Conservation (phyloP, 2,888 invertebrate genomes). For the Philonicus albiceps region DNA sequence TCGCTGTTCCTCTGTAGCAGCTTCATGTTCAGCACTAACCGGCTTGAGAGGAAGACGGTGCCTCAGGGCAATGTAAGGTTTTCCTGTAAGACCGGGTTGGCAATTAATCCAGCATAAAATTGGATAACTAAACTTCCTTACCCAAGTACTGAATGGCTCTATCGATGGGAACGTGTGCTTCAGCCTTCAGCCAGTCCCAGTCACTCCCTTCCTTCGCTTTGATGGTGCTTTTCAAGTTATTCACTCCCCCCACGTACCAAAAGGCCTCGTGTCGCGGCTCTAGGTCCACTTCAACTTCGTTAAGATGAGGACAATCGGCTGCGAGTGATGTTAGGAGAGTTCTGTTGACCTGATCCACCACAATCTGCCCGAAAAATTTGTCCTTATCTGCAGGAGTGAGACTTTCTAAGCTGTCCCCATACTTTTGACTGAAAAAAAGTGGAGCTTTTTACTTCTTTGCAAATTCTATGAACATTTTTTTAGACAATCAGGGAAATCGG, state of each 20-base stretch:
- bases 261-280: slow-evolving; percentile 84
- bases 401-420: slow-evolving; percentile 44
- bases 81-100: slow-evolving; percentile 57
- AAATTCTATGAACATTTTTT: no score
- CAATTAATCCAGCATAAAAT: neutral
- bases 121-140: slow-evolving; percentile 47
- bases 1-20: slow-evolving; percentile 55
- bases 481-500: no score
- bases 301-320: slow-evolving; percentile 69
- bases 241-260: slow-evolving; percentile 82
- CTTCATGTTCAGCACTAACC: slow-evolving; percentile 68
- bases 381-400: slow-evolving; percentile 53
- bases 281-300: slow-evolving; percentile 71
- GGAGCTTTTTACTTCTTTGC: no score
- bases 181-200: slow-evolving; percentile 62
- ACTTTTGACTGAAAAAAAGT: slow-evolving; percentile 53
- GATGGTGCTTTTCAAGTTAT: slow-evolving; percentile 65
- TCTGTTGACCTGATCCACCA: slow-evolving; percentile 76
- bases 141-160: slow-evolving; percentile 76
- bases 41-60: slow-evolving; percentile 73
- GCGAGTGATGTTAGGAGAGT: slow-evolving; percentile 70
- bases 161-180: slow-evolving; percentile 68
- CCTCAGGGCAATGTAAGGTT: slow-evolving; percentile 75
- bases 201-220: slow-evolving; percentile 60
- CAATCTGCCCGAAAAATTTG: slow-evolving; percentile 56